A percentile compares a stretch with the other conserved stretches of the same genome.
phyloP scores from a whole-genome alignment of 1,140 invertebrate species.

The Anthonomus grandis region DNA sequence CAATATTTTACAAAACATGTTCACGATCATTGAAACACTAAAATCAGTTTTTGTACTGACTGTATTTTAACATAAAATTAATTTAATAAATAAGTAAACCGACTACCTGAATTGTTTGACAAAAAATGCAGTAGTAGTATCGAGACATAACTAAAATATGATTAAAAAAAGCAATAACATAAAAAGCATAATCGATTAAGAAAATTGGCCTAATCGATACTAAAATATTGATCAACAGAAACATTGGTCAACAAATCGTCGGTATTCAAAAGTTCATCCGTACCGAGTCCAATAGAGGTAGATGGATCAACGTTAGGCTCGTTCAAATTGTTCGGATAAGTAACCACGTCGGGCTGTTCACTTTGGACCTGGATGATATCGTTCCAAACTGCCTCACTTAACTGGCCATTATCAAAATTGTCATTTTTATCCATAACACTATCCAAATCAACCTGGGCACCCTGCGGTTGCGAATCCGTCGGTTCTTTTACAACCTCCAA shows the following conservation, averaged over 20 bases:
- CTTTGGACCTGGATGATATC: background rate
- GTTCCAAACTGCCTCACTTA: background rate
- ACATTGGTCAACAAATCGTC: conserved; percentile 16
- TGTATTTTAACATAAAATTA: too few relatives aligned
- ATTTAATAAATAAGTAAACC: too few relatives aligned
- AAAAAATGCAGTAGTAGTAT: too few relatives aligned
- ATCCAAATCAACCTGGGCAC: background rate
- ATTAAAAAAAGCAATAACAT: too few relatives aligned
- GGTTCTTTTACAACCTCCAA: conserved; percentile 3
- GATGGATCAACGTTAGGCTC: background rate
- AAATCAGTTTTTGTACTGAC: too few relatives aligned
- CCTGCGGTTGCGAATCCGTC: background rate
- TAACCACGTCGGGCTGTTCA: background rate
- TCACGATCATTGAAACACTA: too few relatives aligned
- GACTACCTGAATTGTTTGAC: too few relatives aligned
- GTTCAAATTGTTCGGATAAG: background rate
- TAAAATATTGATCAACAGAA: conserved; percentile 20
- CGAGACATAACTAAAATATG: too few relatives aligned
- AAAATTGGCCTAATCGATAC: background rate
- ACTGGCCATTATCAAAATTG: background rate
- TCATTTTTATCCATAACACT: background rate
- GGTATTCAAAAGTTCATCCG: background rate
- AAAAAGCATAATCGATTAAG: too few relatives aligned
- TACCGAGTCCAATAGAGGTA: background rate
- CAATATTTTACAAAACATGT: too few relatives aligned